A percentile compares a stretch with the other conserved stretches of the same genome.
phyloP scores from a whole-genome alignment of 2,888 invertebrate species.

The Ochlodes sylvanus region DNA sequence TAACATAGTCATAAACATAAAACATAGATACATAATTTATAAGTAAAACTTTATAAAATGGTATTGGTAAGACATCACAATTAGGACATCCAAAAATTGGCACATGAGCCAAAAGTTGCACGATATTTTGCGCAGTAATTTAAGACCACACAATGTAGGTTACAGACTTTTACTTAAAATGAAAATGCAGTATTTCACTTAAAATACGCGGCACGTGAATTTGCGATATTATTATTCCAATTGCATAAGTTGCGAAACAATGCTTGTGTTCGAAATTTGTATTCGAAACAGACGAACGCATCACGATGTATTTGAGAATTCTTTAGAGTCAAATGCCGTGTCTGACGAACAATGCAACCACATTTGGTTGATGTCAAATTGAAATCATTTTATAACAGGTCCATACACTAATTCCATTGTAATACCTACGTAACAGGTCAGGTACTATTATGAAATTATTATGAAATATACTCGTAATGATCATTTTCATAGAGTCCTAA shows the following conservation, averaged over 20 bases:
- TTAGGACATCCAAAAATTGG: no score
- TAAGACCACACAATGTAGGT: slow-evolving; percentile 9
- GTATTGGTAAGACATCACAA: no score
- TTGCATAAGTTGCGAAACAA: slow-evolving; percentile 48
- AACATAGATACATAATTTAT: no score
- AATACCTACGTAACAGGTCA: not conserved
- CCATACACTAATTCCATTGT: slow-evolving; percentile 1
- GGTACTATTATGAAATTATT: not conserved
- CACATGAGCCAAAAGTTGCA: no score
- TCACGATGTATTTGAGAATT: slow-evolving; percentile 47
- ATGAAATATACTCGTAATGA: no score
- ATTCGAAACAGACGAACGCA: slow-evolving; percentile 38
- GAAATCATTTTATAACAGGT: not conserved
- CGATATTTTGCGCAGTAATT: not conserved
- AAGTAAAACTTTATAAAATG: no score
- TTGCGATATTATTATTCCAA: slow-evolving; percentile 49
- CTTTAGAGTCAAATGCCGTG: slow-evolving; percentile 34
- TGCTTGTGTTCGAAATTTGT: slow-evolving; percentile 31
- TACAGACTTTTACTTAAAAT: slow-evolving; percentile 40
- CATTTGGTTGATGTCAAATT: slow-evolving; percentile 18
- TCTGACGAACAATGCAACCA: slow-evolving; percentile 29
- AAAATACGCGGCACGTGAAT: slow-evolving; percentile 45
- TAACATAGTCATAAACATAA: no score
- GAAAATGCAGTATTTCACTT: slow-evolving; percentile 43
- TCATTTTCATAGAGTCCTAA: no score